phyloP scores from a whole-genome alignment of 2,797 vertebrate species.

The Aotus griseimembra region DNA sequence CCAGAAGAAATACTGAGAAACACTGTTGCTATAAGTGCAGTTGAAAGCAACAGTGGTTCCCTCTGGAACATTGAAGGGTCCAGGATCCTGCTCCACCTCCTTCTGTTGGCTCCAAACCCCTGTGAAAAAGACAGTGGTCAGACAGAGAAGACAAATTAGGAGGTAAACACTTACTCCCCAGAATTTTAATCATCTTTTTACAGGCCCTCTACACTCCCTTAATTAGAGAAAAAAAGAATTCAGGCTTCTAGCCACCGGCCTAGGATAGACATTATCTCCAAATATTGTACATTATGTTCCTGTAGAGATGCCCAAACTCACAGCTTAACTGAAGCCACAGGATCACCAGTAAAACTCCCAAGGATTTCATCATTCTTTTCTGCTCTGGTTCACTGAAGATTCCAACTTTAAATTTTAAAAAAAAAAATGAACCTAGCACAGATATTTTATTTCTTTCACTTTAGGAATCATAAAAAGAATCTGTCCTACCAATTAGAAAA shows the following conservation, averaged over 20 bases:
- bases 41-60: neutral
- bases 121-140: constrained; percentile 14
- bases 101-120: constrained; percentile 43
- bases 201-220: neutral
- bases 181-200: neutral
- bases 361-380: neutral
- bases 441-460: neutral
- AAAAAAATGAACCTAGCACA: neutral
- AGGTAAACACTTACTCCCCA: neutral
- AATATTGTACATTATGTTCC: neutral
- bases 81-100: constrained; percentile 32
- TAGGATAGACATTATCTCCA: neutral
- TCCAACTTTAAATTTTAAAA: neutral
- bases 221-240: neutral
- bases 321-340: constrained; percentile 54
- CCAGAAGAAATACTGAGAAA: neutral
- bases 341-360: neutral
- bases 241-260: neutral
- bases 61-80: neutral
- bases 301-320: constrained; percentile 30
- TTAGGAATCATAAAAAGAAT: neutral
- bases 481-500: neutral
- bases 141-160: neutral
- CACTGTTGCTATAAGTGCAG: constrained; percentile 24
- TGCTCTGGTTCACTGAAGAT: neutral